Evolutionary conservation across 2,888 invertebrate species (phyloP).

Genomic region (Ptychoptera albimana): DNA sequence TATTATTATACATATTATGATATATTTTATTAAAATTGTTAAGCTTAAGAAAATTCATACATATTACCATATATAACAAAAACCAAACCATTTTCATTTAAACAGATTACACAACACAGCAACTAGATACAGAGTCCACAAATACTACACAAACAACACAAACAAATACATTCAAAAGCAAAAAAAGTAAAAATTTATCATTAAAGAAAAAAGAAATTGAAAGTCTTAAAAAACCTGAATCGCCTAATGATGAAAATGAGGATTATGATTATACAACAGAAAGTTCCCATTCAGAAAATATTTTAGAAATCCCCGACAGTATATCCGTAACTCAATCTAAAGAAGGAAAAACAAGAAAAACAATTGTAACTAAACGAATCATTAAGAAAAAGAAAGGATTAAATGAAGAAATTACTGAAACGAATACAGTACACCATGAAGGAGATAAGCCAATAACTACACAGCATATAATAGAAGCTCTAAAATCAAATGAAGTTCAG

Average conservation of each 20-base stretch:
- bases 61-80: too few relatives aligned
- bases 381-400: slow-evolving; percentile 14
- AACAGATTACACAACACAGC: too few relatives aligned
- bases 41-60: too few relatives aligned
- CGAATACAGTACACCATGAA: slow-evolving; percentile 18
- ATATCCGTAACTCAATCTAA: slow-evolving; percentile 29
- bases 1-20: too few relatives aligned
- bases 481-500: slow-evolving; percentile 9
- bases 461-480: slow-evolving; percentile 27
- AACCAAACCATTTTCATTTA: too few relatives aligned
- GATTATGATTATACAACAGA: slow-evolving; percentile 8
- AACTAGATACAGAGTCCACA: too few relatives aligned
- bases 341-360: slow-evolving; percentile 21
- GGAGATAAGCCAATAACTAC: slow-evolving; percentile 19
- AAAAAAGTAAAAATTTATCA: too few relatives aligned
- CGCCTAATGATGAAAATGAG: slow-evolving; percentile 6
- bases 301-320: slow-evolving; percentile 19
- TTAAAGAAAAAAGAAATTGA: too few relatives aligned
- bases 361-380: slow-evolving; percentile 23
- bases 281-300: slow-evolving; percentile 21
- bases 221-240: too few relatives aligned
- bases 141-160: too few relatives aligned
- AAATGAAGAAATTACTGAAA: slow-evolving; percentile 19
- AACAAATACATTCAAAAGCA: too few relatives aligned
- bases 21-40: too few relatives aligned